Evolutionary conservation across 2,797 vertebrate genomes (phyloP).

Genomic region (Pachyuromys duprasi): DNA sequence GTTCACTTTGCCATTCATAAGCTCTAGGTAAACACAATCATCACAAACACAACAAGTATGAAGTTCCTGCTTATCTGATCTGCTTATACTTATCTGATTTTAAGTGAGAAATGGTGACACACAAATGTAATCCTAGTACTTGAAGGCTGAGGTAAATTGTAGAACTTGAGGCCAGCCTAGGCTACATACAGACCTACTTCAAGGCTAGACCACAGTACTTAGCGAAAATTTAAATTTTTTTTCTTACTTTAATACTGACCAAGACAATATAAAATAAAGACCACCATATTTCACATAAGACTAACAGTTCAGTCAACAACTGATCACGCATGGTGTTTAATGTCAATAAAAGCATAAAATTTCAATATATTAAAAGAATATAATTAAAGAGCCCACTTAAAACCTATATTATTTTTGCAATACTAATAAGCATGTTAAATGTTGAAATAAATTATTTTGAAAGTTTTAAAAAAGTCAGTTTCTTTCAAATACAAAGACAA

Average conservation of each 20-base stretch:
- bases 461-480: slow-evolving; percentile 43
- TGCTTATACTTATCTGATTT: neutral
- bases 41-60: neutral
- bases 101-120: neutral
- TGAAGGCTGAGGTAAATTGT: neutral
- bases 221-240: neutral
- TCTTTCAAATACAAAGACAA: slow-evolving; percentile 31
- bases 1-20: slow-evolving; percentile 69
- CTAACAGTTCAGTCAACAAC: slow-evolving; percentile 2
- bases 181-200: neutral
- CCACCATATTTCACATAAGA: slow-evolving; percentile 6
- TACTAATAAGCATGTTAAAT: neutral
- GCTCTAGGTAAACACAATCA: neutral
- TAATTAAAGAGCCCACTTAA: neutral
- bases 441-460: slow-evolving; percentile 3
- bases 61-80: too few relatives aligned
- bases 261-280: slow-evolving; percentile 50
- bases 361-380: slow-evolving; percentile 14
- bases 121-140: neutral
- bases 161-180: neutral
- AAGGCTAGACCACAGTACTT: neutral
- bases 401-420: slow-evolving; percentile 36
- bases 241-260: slow-evolving; percentile 13
- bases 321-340: slow-evolving; percentile 2
- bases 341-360: slow-evolving; percentile 46